Evolutionary conservation across 2,888 invertebrate genomes (phyloP).

Genomic region (Monochamus alternatus): DNA sequence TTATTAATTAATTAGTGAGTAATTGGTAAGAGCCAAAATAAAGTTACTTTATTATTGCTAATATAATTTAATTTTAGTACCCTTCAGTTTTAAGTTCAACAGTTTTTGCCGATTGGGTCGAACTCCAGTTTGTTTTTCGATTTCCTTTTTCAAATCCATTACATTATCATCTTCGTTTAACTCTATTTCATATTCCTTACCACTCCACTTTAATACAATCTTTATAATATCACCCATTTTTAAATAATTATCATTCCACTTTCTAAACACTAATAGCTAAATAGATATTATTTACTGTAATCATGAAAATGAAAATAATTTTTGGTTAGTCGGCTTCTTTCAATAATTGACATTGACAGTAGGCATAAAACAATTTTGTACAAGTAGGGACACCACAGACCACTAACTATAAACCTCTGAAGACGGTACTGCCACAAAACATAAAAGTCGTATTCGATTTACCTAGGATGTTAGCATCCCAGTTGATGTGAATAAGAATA

Average conservation of each 20-base stretch:
- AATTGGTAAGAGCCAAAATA: too few species aligned
- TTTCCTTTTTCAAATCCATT: constrained; percentile 86
- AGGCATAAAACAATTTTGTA: too few species aligned
- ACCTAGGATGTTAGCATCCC: too few species aligned
- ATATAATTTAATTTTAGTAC: constrained; percentile 69
- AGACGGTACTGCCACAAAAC: too few species aligned
- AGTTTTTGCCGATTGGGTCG: constrained; percentile 95
- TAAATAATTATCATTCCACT: background rate
- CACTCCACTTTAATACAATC: constrained; percentile 93
- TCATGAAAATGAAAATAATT: background rate
- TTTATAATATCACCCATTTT: constrained; percentile 67
- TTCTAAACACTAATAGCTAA: background rate
- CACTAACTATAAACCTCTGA: too few species aligned
- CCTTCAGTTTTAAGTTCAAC: constrained; percentile 93
- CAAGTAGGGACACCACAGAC: too few species aligned
- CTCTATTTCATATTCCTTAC: constrained; percentile 89
- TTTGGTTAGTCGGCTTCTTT: background rate
- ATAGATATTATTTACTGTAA: background rate
- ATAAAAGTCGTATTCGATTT: too few species aligned
- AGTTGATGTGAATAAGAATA: too few species aligned
- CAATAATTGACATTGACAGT: background rate
- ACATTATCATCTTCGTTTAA: constrained; percentile 87
- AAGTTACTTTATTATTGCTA: too few species aligned
- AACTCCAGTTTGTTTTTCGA: constrained; percentile 91
- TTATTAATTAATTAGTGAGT: too few species aligned